Base-by-base conservation (phyloP, 2,888 invertebrate species). In the Lasioglossum figueresi region DNA sequence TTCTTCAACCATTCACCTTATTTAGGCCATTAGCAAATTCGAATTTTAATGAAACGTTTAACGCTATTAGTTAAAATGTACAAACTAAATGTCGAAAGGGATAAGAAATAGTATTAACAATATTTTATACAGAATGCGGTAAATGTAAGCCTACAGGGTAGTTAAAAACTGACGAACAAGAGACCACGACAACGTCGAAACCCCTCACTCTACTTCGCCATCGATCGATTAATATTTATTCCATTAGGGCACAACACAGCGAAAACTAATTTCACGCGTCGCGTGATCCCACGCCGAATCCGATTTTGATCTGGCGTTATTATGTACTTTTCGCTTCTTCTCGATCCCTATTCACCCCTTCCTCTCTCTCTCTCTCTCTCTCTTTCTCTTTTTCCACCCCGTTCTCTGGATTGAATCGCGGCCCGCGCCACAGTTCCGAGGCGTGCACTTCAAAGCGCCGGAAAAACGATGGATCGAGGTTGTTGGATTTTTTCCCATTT, bases 211-310 rank as follows among this genome's bases (percentile, higher is more conserved):
- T 31, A 66, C 1, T n/a, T 12, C 45, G 37, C 68, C 10, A 23
- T 40, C 48, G 59, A 63, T 75, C 73, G 82, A 85, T 88, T 84
- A 80, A 84, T 88, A 84, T 86, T 89, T 84, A 84, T 88, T 84
- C 72, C 82, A 84, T 88, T 81, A 79, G 56, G 12, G 48, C 16
- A 74, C 74, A 56, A 68, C 59, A 45, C 56, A 63, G 76, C 52
- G 80, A 84, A 82, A 89, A 89, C 88, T 88, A 89, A 89, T 89
- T 89, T 89, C 88, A 89, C 89, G 89, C 89, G 82, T 75, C 79
- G 71, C 82, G n/a, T 77, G 77, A 73, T 74, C 56, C 82, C 82
- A 66, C 79, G 80, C 63, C 43, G 71, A 82, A 89, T 88, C 79
- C 76, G 84, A 89, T 89, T 89, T 88, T 79, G 81, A 88, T 80